phyloP scores from a whole-genome alignment of 1,140 invertebrate species.

The Linepithema humile region DNA sequence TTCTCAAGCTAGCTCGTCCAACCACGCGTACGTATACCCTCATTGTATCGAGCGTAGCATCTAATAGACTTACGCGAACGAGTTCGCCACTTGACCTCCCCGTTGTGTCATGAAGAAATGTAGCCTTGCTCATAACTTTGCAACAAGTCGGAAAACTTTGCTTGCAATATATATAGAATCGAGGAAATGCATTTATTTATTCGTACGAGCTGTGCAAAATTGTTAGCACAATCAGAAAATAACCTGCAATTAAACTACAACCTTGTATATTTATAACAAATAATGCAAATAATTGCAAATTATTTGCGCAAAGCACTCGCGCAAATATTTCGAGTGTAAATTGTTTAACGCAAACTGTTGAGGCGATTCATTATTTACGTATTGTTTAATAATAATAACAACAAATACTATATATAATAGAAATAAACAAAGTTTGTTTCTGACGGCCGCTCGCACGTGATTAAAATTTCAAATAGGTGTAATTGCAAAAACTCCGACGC shows the following conservation, averaged over 20 bases:
- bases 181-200: not conserved
- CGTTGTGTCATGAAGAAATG: constrained; percentile 48
- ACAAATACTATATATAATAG: too few species aligned
- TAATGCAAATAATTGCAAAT: too few species aligned
- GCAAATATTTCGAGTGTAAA: too few species aligned
- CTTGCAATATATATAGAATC: not conserved
- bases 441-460: not conserved
- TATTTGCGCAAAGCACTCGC: too few species aligned
- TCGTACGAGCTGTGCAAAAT: not conserved
- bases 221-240: not conserved
- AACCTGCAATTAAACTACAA: not conserved
- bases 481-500: not conserved
- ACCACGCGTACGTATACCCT: constrained; percentile 43
- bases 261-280: not conserved
- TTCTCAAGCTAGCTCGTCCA: constrained; percentile 66
- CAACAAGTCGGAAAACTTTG: not conserved
- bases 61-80: constrained; percentile 74
- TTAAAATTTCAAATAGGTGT: constrained; percentile 13
- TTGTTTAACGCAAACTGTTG: too few species aligned
- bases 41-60: constrained; percentile 61
- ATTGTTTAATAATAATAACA: too few species aligned
- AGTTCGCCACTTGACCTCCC: constrained; percentile 66
- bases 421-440: too few species aligned
- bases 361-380: too few species aligned
- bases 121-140: not conserved